These are phyloP conservation scores for Dipodomys spectabilis DNA, from an alignment of 2,113 vertebrate species.

Conservation along the genomic window DNA sequence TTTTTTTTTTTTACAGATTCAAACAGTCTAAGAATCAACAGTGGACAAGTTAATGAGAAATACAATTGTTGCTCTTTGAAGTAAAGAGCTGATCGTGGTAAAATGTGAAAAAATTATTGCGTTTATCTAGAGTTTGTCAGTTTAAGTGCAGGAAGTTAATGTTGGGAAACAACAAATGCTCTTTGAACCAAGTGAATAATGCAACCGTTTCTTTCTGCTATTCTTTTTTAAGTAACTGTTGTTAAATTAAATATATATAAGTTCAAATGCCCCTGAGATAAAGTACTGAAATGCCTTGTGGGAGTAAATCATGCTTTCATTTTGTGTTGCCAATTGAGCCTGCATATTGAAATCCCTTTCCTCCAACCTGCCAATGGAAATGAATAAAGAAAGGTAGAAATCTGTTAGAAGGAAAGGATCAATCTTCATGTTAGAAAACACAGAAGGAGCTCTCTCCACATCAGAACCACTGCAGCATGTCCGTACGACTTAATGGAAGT, in stretches of 20 bases:
- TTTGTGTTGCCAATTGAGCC: conserved; percentile 43
- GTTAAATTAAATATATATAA: conserved; percentile 72
- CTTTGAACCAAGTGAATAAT: conserved; percentile 80
- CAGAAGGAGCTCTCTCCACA: neutral
- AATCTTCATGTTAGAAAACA: neutral
- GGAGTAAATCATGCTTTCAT: conserved; percentile 64
- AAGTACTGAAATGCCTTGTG: conserved; percentile 58
- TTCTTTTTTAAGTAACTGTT: conserved; percentile 66
- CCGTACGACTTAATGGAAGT: neutral
- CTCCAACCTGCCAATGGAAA: neutral
- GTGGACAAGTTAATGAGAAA: conserved; percentile 80
- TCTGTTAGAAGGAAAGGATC: neutral
- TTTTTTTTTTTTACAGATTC: conserved; percentile 67
- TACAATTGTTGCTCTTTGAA: conserved; percentile 75
- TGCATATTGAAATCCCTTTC: conserved; percentile 26
- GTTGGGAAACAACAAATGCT: conserved; percentile 81
- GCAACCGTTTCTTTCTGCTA: conserved; percentile 55
- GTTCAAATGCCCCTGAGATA: conserved; percentile 60
- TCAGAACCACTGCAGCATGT: neutral
- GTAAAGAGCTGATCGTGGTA: conserved; percentile 72
- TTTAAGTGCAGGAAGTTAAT: conserved; percentile 79
- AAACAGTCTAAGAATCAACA: conserved; percentile 72
- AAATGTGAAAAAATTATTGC: conserved; percentile 79
- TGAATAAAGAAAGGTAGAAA: conserved; percentile 50
- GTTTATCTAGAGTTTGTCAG: conserved; percentile 80